phyloP scores from a whole-genome alignment of 2,113 vertebrate species.

The Melanotaenia duboulayi region DNA sequence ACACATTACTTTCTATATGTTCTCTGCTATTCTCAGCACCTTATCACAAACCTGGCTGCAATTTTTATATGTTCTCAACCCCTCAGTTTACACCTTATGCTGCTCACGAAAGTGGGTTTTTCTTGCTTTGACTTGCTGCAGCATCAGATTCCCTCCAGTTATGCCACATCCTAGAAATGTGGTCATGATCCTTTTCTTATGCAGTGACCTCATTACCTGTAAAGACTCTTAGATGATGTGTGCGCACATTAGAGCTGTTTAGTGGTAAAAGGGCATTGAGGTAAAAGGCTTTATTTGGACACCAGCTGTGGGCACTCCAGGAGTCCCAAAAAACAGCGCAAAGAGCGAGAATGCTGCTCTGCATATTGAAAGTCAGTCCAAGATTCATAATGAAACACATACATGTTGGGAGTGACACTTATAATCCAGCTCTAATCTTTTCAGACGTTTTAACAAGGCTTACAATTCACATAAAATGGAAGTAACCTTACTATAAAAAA shows the following conservation, averaged over 20 bases:
- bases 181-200: slow-evolving; percentile 59
- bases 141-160: slow-evolving; percentile 58
- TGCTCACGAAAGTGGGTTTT: slow-evolving; percentile 22
- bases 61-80: slow-evolving; percentile 48
- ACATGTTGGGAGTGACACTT: slow-evolving; percentile 59
- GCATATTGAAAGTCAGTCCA: slow-evolving; percentile 32
- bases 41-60: slow-evolving; percentile 44
- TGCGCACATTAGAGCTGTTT: slow-evolving; percentile 64
- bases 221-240: slow-evolving; percentile 60
- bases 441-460: slow-evolving; percentile 75
- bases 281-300: slow-evolving; percentile 55
- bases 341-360: slow-evolving; percentile 29
- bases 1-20: background rate
- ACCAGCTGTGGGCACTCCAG: slow-evolving; percentile 55
- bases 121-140: slow-evolving; percentile 33
- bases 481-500: slow-evolving; percentile 66
- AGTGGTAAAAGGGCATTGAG: slow-evolving; percentile 37
- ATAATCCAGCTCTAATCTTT: slow-evolving; percentile 70
- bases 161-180: slow-evolving; percentile 59
- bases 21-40: slow-evolving; percentile 25
- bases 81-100: slow-evolving; percentile 39
- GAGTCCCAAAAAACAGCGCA: slow-evolving; percentile 46
- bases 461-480: slow-evolving; percentile 78
- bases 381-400: slow-evolving; percentile 67
- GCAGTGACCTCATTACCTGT: slow-evolving; percentile 72